These are phyloP conservation scores for Aegotheles bennettii DNA, from an alignment of 2,113 vertebrate species.

Conservation along the genomic window DNA sequence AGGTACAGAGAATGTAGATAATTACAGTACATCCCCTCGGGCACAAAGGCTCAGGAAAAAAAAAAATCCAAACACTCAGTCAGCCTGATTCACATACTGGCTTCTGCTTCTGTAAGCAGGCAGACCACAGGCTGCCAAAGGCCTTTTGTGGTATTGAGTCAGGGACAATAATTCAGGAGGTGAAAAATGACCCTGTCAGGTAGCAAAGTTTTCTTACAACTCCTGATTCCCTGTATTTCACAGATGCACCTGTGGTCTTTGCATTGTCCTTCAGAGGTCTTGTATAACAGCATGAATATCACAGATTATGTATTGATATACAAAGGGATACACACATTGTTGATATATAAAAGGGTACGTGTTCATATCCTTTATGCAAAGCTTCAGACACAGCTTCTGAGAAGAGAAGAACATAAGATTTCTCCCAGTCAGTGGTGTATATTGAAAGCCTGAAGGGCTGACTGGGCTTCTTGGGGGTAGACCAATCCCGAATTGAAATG, in stretches of 20 bases:
- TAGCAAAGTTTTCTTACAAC: background rate
- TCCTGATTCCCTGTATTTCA: background rate
- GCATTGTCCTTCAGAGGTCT: background rate
- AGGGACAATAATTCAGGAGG: background rate
- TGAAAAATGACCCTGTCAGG: background rate
- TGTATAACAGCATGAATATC: background rate
- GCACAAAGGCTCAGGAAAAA: background rate
- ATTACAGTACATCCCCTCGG: background rate
- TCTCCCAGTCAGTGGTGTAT: background rate
- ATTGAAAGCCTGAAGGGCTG: background rate
- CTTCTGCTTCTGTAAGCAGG: conserved; percentile 2
- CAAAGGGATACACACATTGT: background rate
- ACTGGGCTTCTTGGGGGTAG: background rate
- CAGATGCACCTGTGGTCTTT: background rate
- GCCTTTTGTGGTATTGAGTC: background rate
- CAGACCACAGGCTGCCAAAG: background rate
- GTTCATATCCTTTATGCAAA: background rate
- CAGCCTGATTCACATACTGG: background rate
- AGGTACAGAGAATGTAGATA: background rate
- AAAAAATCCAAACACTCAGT: background rate
- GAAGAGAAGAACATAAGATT: background rate
- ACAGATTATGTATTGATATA: background rate
- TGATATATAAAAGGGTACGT: background rate
- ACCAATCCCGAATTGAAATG: background rate
- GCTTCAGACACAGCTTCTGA: background rate